Conservation (phyloP, 2,888 invertebrate species). For the Cacoxenus indagator region DNA sequence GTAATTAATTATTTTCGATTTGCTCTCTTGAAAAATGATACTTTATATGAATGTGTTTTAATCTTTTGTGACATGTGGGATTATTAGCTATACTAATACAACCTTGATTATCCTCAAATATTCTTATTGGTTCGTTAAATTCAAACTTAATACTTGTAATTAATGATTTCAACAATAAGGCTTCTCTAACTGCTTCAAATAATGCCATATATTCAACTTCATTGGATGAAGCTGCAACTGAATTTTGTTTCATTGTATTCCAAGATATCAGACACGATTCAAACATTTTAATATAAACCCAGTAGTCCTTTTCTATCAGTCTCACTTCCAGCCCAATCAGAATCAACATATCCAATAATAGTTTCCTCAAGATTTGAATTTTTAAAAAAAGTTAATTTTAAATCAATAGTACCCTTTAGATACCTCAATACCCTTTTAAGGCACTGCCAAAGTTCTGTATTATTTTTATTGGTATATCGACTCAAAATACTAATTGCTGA, state of each 20-base stretch:
- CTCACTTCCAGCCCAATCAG: conserved; percentile 36
- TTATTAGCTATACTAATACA: conserved; percentile 33
- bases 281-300: conserved; percentile 35
- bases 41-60: conserved; percentile 33
- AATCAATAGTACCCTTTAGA: conserved; percentile 31
- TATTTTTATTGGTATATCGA: conserved; percentile 43
- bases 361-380: conserved; percentile 24
- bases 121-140: conserved; percentile 14
- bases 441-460: conserved; percentile 43
- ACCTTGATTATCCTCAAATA: conserved; percentile 29
- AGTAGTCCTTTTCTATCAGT: conserved; percentile 36
- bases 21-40: conserved; percentile 34
- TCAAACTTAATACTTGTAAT: background rate
- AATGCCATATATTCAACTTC: conserved; percentile 37
- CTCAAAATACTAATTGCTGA: conserved; percentile 38
- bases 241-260: conserved; percentile 35
- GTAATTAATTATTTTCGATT: conserved; percentile 30
- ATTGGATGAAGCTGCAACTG: conserved; percentile 35
- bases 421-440: conserved; percentile 38
- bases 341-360: conserved; percentile 37
- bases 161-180: conserved; percentile 24
- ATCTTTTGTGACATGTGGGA: conserved; percentile 31
- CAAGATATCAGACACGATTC: conserved; percentile 31
- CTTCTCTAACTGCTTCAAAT: conserved; percentile 34
- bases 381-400: conserved; percentile 23